Percentiles rank a stretch among this genome's conserved stretches.
These are phyloP conservation scores for Tamandua tetradactyla DNA, from an alignment of 2,797 vertebrate genomes.

Conservation along the genomic window DNA sequence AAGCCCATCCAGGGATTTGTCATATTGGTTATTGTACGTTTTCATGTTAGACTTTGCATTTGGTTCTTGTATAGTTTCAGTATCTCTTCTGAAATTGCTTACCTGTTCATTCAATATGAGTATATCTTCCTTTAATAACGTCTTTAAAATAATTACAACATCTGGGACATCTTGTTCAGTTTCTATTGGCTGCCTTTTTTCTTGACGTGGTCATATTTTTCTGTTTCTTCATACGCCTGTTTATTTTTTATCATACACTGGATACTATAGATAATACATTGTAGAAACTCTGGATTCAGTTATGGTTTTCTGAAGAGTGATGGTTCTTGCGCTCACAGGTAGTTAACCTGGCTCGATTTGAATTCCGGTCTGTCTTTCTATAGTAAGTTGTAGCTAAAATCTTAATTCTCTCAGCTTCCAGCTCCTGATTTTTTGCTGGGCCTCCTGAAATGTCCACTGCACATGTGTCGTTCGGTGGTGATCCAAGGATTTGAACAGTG, in stretches of 20 bases:
- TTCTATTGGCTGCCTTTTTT: neutral
- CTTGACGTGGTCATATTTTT: neutral
- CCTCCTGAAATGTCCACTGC: neutral
- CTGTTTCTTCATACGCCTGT: neutral
- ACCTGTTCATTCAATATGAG: neutral
- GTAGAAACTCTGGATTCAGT: neutral
- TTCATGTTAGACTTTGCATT: neutral
- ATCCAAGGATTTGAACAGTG: no score
- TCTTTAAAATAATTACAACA: neutral
- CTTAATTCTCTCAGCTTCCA: neutral
- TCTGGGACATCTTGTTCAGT: neutral
- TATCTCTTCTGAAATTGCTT: neutral
- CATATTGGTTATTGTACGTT: constrained; percentile 3
- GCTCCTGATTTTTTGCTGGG: neutral
- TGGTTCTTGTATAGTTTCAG: neutral
- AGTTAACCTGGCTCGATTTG: neutral
- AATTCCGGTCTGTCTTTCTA: neutral
- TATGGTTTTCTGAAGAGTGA: neutral
- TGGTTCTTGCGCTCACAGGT: neutral
- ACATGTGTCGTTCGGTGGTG: neutral
- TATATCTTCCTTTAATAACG: neutral
- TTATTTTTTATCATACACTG: neutral
- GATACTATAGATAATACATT: neutral
- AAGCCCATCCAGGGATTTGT: neutral
- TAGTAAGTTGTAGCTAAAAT: neutral